Evolutionary conservation across 2,888 invertebrate genomes (phyloP).

Genomic region (Luffia ferchaultella): DNA sequence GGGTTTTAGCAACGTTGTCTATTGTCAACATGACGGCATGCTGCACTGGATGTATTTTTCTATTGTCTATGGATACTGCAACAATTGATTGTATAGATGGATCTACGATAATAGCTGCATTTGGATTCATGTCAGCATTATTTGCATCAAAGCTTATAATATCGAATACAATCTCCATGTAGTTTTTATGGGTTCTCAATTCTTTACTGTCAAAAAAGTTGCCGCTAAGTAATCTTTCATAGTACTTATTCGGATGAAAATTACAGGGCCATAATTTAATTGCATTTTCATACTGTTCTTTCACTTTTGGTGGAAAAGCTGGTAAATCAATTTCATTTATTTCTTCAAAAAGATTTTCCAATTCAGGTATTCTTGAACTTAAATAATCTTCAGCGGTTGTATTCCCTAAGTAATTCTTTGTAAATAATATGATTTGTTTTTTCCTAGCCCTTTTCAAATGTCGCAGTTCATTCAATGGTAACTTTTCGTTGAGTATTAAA

Average conservation of each 20-base stretch:
- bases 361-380: slow-evolving; percentile 46
- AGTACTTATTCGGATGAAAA: slow-evolving; percentile 80
- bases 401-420: slow-evolving; percentile 23
- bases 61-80: slow-evolving; percentile 69
- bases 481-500: slow-evolving; percentile 57
- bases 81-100: slow-evolving; percentile 71
- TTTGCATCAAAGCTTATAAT: slow-evolving; percentile 38
- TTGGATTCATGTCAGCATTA: slow-evolving; percentile 12
- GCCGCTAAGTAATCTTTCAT: slow-evolving; percentile 72
- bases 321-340: slow-evolving; percentile 68
- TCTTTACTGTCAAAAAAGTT: slow-evolving; percentile 67
- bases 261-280: slow-evolving; percentile 80
- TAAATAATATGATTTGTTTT: slow-evolving; percentile 66
- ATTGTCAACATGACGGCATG: slow-evolving; percentile 88
- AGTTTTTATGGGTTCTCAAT: slow-evolving; percentile 57
- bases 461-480: slow-evolving; percentile 68
- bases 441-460: slow-evolving; percentile 79
- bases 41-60: slow-evolving; percentile 72
- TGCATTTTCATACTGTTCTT: slow-evolving; percentile 70
- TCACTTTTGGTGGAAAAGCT: slow-evolving; percentile 67
- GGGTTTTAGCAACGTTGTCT: slow-evolving; percentile 84
- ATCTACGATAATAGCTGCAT: slow-evolving; percentile 75
- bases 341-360: slow-evolving; percentile 50
- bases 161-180: slow-evolving; percentile 67
- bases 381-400: slow-evolving; percentile 42